Percentiles rank a stretch among this genome's conserved stretches.
These are phyloP conservation scores for Drosophila ambigua DNA, from an alignment of 1,140 invertebrate species.

Conservation along the genomic window DNA sequence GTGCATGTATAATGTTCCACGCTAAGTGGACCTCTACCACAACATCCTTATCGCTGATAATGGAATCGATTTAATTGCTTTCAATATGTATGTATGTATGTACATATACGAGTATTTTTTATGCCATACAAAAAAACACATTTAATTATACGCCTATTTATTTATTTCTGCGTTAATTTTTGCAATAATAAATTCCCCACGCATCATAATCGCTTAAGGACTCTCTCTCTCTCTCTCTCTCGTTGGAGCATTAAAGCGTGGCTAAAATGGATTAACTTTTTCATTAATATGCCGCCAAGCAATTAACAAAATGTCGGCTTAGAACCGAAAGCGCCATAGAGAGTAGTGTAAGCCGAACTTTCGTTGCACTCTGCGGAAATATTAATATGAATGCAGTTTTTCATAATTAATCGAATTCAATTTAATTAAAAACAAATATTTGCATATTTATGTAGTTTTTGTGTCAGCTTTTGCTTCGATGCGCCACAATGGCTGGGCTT, in stretches of 20 bases:
- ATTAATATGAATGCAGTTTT: constrained; percentile 48
- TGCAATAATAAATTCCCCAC: not conserved
- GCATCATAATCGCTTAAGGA: constrained; percentile 1
- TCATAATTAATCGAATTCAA: constrained; percentile 62
- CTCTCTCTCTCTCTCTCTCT: too few species aligned
- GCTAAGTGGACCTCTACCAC: too few species aligned
- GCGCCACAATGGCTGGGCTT: not conserved
- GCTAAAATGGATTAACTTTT: constrained; percentile 37
- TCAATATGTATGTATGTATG: not conserved
- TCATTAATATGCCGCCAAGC: constrained; percentile 43
- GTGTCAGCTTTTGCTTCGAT: constrained; percentile 23
- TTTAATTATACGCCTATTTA: constrained; percentile 37
- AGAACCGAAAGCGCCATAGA: not conserved
- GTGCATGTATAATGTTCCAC: too few species aligned
- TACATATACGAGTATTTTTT: constrained; percentile 6
- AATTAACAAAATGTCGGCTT: constrained; percentile 50
- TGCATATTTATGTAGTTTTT: constrained; percentile 15
- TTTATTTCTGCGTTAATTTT: constrained; percentile 38
- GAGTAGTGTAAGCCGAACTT: constrained; percentile 46
- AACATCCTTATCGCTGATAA: too few species aligned
- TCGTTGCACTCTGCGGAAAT: constrained; percentile 19
- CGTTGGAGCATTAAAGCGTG: constrained; percentile 12
- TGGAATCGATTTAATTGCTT: too few species aligned
- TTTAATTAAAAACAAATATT: constrained; percentile 63
- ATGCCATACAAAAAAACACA: not conserved